Evolutionary conservation across 2,888 invertebrate genomes (phyloP), one percentile per base, ranked within the genome.

Genomic region (Mythimna pallens): DNA sequence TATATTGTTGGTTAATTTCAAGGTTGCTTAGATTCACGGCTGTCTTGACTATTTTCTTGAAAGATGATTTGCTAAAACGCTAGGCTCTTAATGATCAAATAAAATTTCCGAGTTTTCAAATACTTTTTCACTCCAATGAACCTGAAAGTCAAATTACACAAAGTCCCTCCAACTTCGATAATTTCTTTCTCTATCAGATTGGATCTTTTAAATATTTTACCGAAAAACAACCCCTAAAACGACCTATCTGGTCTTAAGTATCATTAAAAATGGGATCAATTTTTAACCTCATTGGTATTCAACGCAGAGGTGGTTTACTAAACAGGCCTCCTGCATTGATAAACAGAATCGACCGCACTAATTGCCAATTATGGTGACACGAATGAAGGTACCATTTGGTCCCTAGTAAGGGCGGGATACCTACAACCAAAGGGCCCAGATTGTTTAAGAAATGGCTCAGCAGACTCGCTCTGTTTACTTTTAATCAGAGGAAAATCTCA

Each of bases 301-400:
- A 64, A 64, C 43, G 64, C 77, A 59, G 58, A 61, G 22, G 25
- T 69, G 61, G 76, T 52, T 78, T 70, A 64, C 74, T 76, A 75
- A 84, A 74, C 68, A 78, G 63, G 78, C 70, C 73, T 75, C 68
- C 73, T 76, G 81, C 80, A 86, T 80, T 78, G 80, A 80, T 80
- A 85, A 86, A 86, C 82, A 83, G 77, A 76, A 80, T 80, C 82
- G 72, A 85, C 83, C 86, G 76, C 86, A 85, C 91, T 91, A 90
- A 92, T 92, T 91, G 90, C 77, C 90, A 91, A 91, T 92, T 90
- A 91, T 78, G 81, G 80, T 76, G 82, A 85, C 82, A 86, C 84
- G 82, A 89, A 90, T 88, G 86, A 85, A 87, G 86, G 82, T 82
- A 77, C 77, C 84, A 83, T 86, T 87, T 86, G 85, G 83, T 63